A percentile compares a stretch with the other conserved stretches of the same genome.
These are phyloP conservation scores for Phylloscopus trochiloides DNA, from an alignment of 2,113 vertebrate species.

Conservation along the genomic window DNA sequence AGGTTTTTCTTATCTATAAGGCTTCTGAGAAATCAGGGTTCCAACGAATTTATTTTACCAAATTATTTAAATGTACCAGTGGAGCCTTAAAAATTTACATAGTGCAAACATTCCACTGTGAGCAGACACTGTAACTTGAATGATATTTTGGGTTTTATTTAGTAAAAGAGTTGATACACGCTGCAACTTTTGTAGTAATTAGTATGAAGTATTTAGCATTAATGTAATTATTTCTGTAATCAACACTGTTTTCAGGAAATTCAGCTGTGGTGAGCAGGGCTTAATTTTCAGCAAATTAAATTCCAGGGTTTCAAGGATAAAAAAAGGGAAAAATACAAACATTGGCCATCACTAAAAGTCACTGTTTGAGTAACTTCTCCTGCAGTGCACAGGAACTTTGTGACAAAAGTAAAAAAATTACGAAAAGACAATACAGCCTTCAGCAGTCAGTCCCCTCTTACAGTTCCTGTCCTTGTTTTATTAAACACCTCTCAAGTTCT, in stretches of 20 bases:
- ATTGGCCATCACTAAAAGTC: background rate
- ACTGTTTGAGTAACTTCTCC: background rate
- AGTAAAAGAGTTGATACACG: background rate
- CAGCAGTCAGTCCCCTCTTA: background rate
- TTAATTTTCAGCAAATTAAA: background rate
- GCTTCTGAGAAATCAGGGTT: background rate
- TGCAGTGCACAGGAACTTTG: background rate
- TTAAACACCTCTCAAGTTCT: background rate
- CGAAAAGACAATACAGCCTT: background rate
- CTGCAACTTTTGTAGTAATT: background rate
- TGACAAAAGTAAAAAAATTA: background rate
- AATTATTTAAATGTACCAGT: background rate
- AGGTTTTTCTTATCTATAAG: background rate
- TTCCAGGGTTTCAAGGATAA: background rate
- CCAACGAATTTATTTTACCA: background rate
- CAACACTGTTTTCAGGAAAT: background rate
- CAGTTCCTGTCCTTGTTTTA: background rate
- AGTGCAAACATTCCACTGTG: fast-evolving
- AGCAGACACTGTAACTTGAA: background rate
- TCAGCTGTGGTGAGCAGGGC: background rate
- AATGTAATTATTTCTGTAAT: background rate
- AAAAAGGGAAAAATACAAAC: background rate
- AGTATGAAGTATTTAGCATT: background rate
- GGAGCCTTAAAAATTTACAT: background rate
- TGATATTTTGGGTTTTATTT: background rate